These are phyloP conservation scores for Drosophila equinoxialis DNA, from an alignment of 1,140 invertebrate species.

Conservation along the genomic window DNA sequence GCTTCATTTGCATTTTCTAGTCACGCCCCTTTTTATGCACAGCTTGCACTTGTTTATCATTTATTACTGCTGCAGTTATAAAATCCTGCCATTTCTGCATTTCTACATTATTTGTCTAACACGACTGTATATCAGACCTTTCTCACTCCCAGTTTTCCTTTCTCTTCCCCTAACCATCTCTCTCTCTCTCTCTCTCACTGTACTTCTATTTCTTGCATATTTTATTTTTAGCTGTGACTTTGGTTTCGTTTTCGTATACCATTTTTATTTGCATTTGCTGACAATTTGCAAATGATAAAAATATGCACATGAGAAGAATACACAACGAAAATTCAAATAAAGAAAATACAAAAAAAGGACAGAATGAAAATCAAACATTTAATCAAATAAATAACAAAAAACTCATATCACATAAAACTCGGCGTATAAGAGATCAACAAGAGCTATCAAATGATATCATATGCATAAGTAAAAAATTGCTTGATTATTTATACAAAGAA, in stretches of 20 bases:
- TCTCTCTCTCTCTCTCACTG: neutral
- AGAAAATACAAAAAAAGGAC: neutral
- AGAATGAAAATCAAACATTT: neutral
- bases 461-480: too few relatives aligned
- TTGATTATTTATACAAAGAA: too few relatives aligned
- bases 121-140: neutral
- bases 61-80: constrained; percentile 24
- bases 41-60: constrained; percentile 21
- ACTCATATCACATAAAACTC: too few relatives aligned
- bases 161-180: too few relatives aligned
- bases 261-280: constrained; percentile 12
- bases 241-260: neutral
- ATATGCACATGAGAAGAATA: constrained; percentile 4
- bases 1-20: neutral
- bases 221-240: constrained; percentile 6
- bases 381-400: neutral
- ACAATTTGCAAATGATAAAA: constrained; percentile 13
- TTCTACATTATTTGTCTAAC: constrained; percentile 18
- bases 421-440: too few relatives aligned
- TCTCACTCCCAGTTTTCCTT: neutral
- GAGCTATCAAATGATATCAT: too few relatives aligned
- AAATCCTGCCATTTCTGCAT: constrained; percentile 21
- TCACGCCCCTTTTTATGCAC: constrained; percentile 16
- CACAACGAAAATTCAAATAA: neutral
- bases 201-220: neutral